Conservation (phyloP, 2,113 vertebrate species). For the Coptodon rendalli region DNA sequence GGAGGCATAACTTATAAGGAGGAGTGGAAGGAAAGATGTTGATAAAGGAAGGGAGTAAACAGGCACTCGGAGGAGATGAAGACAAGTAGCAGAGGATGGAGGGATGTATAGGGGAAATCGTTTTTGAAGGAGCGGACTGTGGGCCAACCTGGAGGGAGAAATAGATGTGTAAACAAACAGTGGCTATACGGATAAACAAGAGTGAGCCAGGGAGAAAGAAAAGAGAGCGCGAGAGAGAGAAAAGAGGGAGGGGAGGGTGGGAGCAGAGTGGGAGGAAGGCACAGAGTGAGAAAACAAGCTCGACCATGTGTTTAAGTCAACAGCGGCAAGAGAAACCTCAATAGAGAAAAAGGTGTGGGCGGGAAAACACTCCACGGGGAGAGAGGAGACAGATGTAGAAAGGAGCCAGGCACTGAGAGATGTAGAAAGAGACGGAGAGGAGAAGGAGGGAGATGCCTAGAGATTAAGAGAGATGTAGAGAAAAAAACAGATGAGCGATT, state of each 20-base stretch:
- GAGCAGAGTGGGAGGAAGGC: constrained; percentile 48
- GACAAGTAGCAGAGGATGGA: background rate
- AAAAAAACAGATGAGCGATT: background rate
- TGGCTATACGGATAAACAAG: constrained; percentile 40
- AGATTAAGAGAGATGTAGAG: background rate
- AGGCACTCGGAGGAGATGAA: constrained; percentile 27
- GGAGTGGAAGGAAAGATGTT: constrained; percentile 25
- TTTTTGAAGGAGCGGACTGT: constrained; percentile 52
- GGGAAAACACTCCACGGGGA: constrained; percentile 54
- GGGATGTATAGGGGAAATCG: constrained; percentile 40
- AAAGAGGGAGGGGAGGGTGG: constrained; percentile 36
- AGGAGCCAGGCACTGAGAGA: constrained; percentile 19
- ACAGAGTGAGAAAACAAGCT: constrained; percentile 61
- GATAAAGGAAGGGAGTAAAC: constrained; percentile 38
- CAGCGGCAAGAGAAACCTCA: constrained; percentile 56
- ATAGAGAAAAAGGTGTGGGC: constrained; percentile 59
- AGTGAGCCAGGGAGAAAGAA: background rate
- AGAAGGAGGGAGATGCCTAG: background rate
- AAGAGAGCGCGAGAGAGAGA: background rate
- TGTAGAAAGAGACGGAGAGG: background rate
- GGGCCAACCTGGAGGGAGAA: constrained; percentile 37
- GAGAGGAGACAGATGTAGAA: constrained; percentile 53
- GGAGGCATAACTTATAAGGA: background rate
- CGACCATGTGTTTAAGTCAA: constrained; percentile 68
- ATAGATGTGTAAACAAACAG: constrained; percentile 65